Base-by-base conservation (phyloP, 2,888 invertebrate species). In the Imbricaverruca yamaguchii region DNA sequence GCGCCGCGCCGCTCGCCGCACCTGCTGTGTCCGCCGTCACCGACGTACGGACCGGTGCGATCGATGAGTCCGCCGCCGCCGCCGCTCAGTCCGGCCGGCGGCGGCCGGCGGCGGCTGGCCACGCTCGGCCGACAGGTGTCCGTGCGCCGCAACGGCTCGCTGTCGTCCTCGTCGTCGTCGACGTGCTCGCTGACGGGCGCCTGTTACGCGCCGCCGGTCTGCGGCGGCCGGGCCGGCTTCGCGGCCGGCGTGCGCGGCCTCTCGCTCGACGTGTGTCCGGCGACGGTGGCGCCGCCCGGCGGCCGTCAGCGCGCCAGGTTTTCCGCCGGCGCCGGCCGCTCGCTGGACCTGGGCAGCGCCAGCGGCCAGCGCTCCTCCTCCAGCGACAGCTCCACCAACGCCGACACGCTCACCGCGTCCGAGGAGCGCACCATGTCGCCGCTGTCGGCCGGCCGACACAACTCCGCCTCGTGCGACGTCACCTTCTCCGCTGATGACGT, bases 1-100 rank as follows among this genome's bases (percentile, higher is more conserved):
- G 57, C 23, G 56, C 79, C 23, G 56, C 79, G 79, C 13, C 79
- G 79, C 57, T 79, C 79, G 13, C 79, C 79, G 7, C n/a, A 79
- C 57, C 57, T 79, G 25, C 79, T 79, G 23, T 56, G 23, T 8
- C 79, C 79, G 15, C 79, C 79, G 23, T 15, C 79, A n/a, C 23
- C 57, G 25, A 79, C 79, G 9, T 79, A 57, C 57, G 79, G 79
- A 12, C 79, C 56, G 23, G 56, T 8, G 0, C n/a, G 79, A 10
- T 25, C 79, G 9, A 59, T 59, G 57, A 79, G 79, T 39, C 79
- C 79, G 3, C 79, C 79, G 23, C 65, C 65, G 53, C 21, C 74
- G 8, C 15, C 69, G 69, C 39, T 69, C 39, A 74, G 74, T 23
- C 53, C 74, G 21, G 39, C 39, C 39, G 74, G 18, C 21, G 53